These are phyloP conservation scores for Drosophila pseudotalamancana DNA, from an alignment of 2,888 invertebrate species.

Conservation along the genomic window DNA sequence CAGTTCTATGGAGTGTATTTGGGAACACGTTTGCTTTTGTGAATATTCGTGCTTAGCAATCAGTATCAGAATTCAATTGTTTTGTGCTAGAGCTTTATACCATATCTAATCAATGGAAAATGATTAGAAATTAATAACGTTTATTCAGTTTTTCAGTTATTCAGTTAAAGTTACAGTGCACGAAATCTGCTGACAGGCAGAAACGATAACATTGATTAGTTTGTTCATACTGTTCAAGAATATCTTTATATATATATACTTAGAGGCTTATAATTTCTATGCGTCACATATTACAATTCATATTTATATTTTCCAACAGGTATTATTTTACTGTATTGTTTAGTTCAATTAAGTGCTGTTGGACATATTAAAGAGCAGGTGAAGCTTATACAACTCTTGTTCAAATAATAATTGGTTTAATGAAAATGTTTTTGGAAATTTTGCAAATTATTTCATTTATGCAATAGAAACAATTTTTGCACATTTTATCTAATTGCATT, in stretches of 20 bases:
- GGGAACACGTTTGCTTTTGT: neutral
- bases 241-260: too few relatives aligned
- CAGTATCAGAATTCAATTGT: neutral
- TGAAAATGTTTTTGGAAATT: conserved; percentile 17
- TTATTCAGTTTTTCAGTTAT: too few relatives aligned
- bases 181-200: too few relatives aligned
- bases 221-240: too few relatives aligned
- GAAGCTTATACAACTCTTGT: neutral
- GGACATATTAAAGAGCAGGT: neutral
- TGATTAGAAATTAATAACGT: too few relatives aligned
- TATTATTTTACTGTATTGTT: neutral
- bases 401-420: conserved; percentile 12
- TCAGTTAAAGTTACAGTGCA: too few relatives aligned
- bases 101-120: too few relatives aligned
- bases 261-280: too few relatives aligned
- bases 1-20: neutral
- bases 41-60: neutral
- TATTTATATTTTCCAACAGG: neutral
- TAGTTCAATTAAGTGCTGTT: too few relatives aligned
- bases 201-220: too few relatives aligned
- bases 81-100: too few relatives aligned
- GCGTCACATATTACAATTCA: too few relatives aligned
- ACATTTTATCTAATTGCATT: conserved; percentile 26
- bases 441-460: conserved; percentile 30
- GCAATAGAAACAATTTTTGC: conserved; percentile 16